These are phyloP conservation scores for Alces alces DNA, from an alignment of 2,113 vertebrate species.

Conservation along the genomic window DNA sequence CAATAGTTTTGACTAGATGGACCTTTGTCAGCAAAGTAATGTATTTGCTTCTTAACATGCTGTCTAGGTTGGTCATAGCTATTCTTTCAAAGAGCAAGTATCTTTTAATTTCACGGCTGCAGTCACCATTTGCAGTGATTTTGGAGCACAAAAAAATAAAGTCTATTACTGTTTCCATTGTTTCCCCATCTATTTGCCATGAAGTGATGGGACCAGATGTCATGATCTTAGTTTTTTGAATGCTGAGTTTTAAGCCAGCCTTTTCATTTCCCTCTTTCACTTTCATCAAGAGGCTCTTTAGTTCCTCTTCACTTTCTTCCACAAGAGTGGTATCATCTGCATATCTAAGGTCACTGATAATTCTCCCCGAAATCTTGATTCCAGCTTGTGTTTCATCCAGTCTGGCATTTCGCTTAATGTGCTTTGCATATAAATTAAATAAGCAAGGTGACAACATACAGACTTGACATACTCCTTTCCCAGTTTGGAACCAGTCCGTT, in stretches of 20 bases:
- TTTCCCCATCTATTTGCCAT: neutral
- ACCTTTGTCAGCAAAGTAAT: neutral
- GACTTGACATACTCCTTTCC: neutral
- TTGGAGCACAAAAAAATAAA: neutral
- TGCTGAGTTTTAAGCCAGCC: neutral
- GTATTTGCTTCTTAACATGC: neutral
- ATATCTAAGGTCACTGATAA: neutral
- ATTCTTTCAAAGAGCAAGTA: neutral
- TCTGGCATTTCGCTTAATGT: fast-evolving
- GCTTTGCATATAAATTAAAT: neutral
- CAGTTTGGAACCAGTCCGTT: neutral
- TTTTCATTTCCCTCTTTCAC: neutral
- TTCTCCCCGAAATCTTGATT: neutral
- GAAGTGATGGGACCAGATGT: neutral
- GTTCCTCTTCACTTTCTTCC: neutral
- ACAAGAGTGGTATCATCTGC: neutral
- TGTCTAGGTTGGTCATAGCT: neutral
- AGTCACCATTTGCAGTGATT: neutral
- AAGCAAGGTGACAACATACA: neutral
- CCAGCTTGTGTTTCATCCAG: neutral
- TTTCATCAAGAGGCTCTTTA: neutral
- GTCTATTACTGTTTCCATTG: neutral
- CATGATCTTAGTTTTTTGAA: neutral
- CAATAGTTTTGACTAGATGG: neutral
- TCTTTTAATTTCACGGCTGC: neutral